Base-by-base conservation (phyloP, 2,797 vertebrate genomes). In the Sardinella longiceps region DNA sequence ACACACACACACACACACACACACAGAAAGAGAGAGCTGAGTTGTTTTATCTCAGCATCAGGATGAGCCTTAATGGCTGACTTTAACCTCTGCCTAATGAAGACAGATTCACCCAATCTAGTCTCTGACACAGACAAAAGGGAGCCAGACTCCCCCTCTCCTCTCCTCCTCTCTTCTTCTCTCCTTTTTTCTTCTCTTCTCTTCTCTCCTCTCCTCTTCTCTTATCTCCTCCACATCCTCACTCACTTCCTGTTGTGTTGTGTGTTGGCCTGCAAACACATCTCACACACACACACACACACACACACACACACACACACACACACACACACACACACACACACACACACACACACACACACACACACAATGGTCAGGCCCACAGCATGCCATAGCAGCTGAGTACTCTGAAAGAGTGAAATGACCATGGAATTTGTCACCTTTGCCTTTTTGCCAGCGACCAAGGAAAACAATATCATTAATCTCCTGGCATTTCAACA, bases 401-500 rank as follows among this genome's bases (percentile, higher is more conserved):
- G 87, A 87, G 83, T 86, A n/a, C 7, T 81, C 43, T 81, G 46
- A 53, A 50, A 1, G 88, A 93, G 90, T 91, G 93, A 93, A 96
- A 96, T 95, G 95, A 95, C 93, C 95, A 95, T 92, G 90, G 92
- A 94, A 95, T 96, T 95, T 94, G 94, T 96, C 95, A 96, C 94
- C 92, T 90, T 92, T 87, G 4, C 20, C 87, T 85, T 90, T 91
- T 89, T 85, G 90, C 90, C 89, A 91, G 87, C 90, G 92, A 87
- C 87, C 89, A 84, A 91, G 90, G 92, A 94, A 93, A 95, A 94
- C 93, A 93, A 91, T 92, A 93, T 91, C 94, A 95, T 96, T 95
- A 94, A 95, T 96, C 95, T 95, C 91, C 91, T 96, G 95, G 95
- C 94, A 96, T 96, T 96, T 96, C 93, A 95, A 96, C 95, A 95